Percentiles rank a stretch among this genome's conserved stretches.
phyloP scores from a whole-genome alignment of 35 echinoderm and acorn worm genomes.

The Chiridota heheva region DNA sequence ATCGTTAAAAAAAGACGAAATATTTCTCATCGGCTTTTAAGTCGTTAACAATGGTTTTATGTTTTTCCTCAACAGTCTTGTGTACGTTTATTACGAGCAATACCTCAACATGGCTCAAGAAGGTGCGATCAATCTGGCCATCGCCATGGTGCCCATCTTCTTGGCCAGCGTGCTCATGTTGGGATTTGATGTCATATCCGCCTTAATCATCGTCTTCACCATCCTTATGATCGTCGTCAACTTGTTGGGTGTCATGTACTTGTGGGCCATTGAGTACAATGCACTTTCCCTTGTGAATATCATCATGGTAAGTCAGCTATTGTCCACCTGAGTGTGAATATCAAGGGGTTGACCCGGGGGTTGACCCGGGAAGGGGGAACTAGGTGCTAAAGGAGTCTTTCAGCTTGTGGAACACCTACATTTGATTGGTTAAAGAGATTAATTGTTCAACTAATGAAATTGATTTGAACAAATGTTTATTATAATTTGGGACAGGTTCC shows the following conservation, averaged over 20 bases:
- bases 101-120: constrained; percentile 87
- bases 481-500: too few species aligned
- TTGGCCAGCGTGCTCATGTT: constrained; percentile 83
- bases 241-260: constrained; percentile 90
- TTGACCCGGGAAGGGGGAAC: not conserved
- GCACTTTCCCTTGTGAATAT: constrained; percentile 93
- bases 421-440: too few species aligned
- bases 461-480: too few species aligned
- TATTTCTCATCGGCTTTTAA: too few species aligned
- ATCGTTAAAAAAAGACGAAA: too few species aligned
- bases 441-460: too few species aligned
- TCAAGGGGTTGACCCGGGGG: not conserved
- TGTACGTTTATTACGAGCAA: constrained; percentile 98
- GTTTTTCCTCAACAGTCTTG: too few species aligned
- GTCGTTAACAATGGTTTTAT: too few species aligned
- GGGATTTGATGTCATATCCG: constrained; percentile 79
- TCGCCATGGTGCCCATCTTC: constrained; percentile 90
- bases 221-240: constrained; percentile 90
- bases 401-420: not conserved
- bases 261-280: constrained; percentile 96
- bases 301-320: constrained; percentile 77
- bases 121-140: constrained; percentile 57
- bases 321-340: not conserved
- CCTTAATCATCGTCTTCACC: constrained; percentile 74
- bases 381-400: not conserved